Conservation (phyloP, 1,140 invertebrate species). For the Drosophila equinoxialis region DNA sequence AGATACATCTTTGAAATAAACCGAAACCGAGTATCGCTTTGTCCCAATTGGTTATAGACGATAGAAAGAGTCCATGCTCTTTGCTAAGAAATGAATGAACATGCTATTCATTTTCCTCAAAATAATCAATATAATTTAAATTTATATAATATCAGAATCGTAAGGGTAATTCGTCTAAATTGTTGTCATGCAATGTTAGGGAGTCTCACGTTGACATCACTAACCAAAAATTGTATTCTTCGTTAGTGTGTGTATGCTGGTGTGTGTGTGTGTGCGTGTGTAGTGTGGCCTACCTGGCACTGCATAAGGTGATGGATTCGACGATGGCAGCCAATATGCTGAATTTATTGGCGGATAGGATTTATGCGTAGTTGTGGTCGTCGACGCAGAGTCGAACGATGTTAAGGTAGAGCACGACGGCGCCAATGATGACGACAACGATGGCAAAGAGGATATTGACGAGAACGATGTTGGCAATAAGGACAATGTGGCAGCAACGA, state of each 20-base stretch:
- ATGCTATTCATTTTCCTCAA: no score
- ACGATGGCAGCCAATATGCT: constrained; percentile 90
- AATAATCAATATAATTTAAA: no score
- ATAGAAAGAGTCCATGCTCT: no score
- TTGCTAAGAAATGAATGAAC: no score
- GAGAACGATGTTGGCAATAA: constrained; percentile 42
- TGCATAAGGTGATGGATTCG: constrained; percentile 89
- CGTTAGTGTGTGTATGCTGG: background rate
- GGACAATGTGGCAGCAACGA: constrained; percentile 66
- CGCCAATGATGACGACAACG: constrained; percentile 25
- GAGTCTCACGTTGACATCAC: background rate
- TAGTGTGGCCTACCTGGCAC: constrained; percentile 87
- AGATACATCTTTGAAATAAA: no score
- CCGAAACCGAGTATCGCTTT: no score
- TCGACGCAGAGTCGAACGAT: constrained; percentile 15
- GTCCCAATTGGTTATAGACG: no score
- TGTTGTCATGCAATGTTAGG: background rate
- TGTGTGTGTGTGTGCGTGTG: background rate
- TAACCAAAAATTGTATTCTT: background rate
- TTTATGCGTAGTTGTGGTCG: constrained; percentile 66
- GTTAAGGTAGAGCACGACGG: constrained; percentile 31
- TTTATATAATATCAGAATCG: no score
- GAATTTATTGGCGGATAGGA: constrained; percentile 90
- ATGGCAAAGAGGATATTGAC: constrained; percentile 23
- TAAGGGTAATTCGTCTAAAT: no score